Conservation (phyloP, 2,113 vertebrate genomes). For the Megaceryle maxima region DNA sequence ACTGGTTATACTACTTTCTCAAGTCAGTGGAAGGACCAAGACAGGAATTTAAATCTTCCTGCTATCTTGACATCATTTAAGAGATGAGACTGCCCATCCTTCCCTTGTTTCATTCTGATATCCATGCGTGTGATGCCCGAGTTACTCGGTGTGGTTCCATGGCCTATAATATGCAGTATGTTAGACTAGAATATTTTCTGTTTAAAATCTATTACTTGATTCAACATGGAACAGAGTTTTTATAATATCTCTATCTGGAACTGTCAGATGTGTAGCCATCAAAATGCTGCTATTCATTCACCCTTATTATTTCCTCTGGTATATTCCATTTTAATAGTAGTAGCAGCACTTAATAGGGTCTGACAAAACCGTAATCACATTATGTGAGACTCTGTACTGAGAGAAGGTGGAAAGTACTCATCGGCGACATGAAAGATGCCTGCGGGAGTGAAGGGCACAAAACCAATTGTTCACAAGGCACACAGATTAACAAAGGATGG, state of each 20-base stretch:
- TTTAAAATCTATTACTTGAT: not conserved
- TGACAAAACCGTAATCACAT: not conserved
- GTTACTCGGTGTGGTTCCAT: not conserved
- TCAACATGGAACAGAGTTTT: not conserved
- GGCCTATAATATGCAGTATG: not conserved
- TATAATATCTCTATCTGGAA: not conserved
- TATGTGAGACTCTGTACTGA: not conserved
- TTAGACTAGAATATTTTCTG: not conserved
- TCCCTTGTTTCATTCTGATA: not conserved
- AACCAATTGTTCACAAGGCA: not conserved
- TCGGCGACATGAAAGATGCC: not conserved
- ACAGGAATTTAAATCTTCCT: not conserved
- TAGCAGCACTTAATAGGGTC: not conserved
- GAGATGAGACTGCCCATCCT: not conserved
- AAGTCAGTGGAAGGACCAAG: not conserved
- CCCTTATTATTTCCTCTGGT: not conserved
- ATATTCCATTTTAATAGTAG: not conserved
- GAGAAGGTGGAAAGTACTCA: not conserved
- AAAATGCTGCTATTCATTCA: not conserved
- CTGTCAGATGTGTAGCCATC: not conserved
- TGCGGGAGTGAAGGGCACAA: not conserved
- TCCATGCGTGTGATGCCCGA: not conserved
- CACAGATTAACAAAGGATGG: not conserved
- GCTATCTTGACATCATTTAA: not conserved
- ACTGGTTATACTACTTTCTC: slow-evolving; percentile 2